These are phyloP conservation scores for Chelon labrosus DNA, from an alignment of 2,797 vertebrate genomes.

Conservation along the genomic window DNA sequence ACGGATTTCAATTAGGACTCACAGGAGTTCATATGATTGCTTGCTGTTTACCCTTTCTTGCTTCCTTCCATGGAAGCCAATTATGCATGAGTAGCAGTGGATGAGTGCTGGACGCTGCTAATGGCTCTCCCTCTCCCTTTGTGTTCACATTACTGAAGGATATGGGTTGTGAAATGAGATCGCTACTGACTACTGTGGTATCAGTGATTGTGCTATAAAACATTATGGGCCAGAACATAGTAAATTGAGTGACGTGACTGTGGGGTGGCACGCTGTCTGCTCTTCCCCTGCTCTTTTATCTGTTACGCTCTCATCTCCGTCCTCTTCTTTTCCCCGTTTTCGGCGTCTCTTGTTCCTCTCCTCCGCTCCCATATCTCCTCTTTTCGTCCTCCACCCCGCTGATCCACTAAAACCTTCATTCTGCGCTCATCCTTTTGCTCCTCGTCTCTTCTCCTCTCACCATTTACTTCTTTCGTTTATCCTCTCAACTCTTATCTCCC, in stretches of 20 bases:
- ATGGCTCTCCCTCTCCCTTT: slow-evolving; percentile 78
- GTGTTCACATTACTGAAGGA: slow-evolving; percentile 85
- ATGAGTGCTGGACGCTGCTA: slow-evolving; percentile 76
- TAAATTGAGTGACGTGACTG: slow-evolving; percentile 76
- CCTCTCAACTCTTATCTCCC: slow-evolving; percentile 64
- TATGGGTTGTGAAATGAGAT: slow-evolving; percentile 87
- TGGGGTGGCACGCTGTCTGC: slow-evolving; percentile 71
- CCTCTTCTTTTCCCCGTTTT: slow-evolving; percentile 38
- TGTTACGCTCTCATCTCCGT: slow-evolving; percentile 63
- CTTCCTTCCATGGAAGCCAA: slow-evolving; percentile 77
- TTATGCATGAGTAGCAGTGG: slow-evolving; percentile 75
- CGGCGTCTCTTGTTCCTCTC: slow-evolving; percentile 46
- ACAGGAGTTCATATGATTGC: slow-evolving; percentile 78
- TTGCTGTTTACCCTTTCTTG: slow-evolving; percentile 78
- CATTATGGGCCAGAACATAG: slow-evolving; percentile 83
- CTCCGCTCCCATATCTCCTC: slow-evolving; percentile 17
- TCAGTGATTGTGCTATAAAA: slow-evolving; percentile 82
- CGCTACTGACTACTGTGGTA: slow-evolving; percentile 81
- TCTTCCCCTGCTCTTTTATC: slow-evolving; percentile 59
- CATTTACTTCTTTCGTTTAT: slow-evolving; percentile 50
- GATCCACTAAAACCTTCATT: slow-evolving; percentile 22
- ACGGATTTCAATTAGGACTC: slow-evolving; percentile 79
- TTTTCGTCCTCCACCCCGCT: slow-evolving; percentile 1
- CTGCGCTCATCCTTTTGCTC: slow-evolving; percentile 15
- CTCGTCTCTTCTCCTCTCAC: slow-evolving; percentile 30